Percentiles rank a stretch among this genome's conserved stretches.
phyloP scores from a whole-genome alignment of 2,888 invertebrate species.

The Creontiades dilutus region DNA sequence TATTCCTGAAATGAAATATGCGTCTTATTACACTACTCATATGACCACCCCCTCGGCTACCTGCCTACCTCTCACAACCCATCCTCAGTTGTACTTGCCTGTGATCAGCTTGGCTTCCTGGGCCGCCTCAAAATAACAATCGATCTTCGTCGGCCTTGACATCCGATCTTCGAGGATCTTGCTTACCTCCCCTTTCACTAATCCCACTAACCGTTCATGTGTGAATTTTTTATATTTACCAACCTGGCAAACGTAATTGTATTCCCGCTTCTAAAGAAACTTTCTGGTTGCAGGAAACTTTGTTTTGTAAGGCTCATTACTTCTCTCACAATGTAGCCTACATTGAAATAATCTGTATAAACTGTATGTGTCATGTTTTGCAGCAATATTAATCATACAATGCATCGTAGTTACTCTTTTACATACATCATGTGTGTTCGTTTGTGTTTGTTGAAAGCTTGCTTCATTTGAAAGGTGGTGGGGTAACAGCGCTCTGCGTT shows the following conservation, averaged over 20 bases:
- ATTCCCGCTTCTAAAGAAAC: background rate
- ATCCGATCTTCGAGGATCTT: constrained; percentile 9
- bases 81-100: constrained; percentile 48
- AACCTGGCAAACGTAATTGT: background rate
- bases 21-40: background rate
- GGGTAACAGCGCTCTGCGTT: constrained; percentile 16
- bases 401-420: constrained; percentile 20
- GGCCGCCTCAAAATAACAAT: constrained; percentile 44
- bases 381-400: constrained; percentile 35
- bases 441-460: constrained; percentile 49
- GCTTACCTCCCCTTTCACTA: constrained; percentile 49
- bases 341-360: constrained; percentile 11
- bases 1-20: too few relatives aligned
- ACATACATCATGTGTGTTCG: background rate
- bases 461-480: constrained; percentile 48
- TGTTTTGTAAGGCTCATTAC: background rate
- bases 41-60: background rate
- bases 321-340: constrained; percentile 9
- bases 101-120: constrained; percentile 61
- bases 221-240: constrained; percentile 6
- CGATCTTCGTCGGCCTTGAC: constrained; percentile 56
- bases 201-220: constrained; percentile 46
- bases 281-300: background rate
- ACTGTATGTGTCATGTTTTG: constrained; percentile 25
- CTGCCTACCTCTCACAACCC: background rate